Evolutionary conservation across 2,113 vertebrate species (phyloP), one percentile per base, ranked within the genome.

Genomic region (Misgurnus anguillicaudatus): DNA sequence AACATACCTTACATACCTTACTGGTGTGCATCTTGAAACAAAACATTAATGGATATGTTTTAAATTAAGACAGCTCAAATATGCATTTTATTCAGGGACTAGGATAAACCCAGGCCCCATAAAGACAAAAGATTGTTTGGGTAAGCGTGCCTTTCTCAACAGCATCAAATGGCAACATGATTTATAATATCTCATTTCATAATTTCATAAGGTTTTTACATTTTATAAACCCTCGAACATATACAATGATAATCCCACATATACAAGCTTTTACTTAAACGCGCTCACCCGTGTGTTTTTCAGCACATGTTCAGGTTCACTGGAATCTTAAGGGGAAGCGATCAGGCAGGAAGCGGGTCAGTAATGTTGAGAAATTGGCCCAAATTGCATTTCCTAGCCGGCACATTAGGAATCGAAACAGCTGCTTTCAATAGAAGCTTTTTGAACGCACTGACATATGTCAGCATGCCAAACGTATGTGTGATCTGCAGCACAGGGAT

Each of bases 371-470:
- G 64, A 64, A 75, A 75, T 67, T 45, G 55, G 51, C 79, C 63
- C 7, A 75, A 81, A 81, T 78, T 48, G 66, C 64, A 79, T 85
- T 82, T 81, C 64, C 61, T 68, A 47, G 73, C 69, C 48, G 19
- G 70, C 73, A 63, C 77, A 63, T 69, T 55, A 42, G 39, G 74
- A 51, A 64, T 4, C 62, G 4, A 1, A 42, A 36, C 86, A 86
- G 84, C 81, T 87, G 86, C 72, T 88, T 88, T 75, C 68, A 85
- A 47, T 88, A 11, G 53, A 72, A 16, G 69, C n/a, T 58, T 36
- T 55, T 19, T 58, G 53, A 72, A 72, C 39, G 31, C 16, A 9
- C 31, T 41, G 36, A 72, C 6, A 7, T 72, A 6, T 70, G 24
- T 31, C 24, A 55, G 16, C 48, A n/a, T 74, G 60, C 62, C 31